Percentiles rank a stretch among this genome's conserved stretches.
phyloP scores from a whole-genome alignment of 2,113 vertebrate species.

The Gila orcuttii region DNA sequence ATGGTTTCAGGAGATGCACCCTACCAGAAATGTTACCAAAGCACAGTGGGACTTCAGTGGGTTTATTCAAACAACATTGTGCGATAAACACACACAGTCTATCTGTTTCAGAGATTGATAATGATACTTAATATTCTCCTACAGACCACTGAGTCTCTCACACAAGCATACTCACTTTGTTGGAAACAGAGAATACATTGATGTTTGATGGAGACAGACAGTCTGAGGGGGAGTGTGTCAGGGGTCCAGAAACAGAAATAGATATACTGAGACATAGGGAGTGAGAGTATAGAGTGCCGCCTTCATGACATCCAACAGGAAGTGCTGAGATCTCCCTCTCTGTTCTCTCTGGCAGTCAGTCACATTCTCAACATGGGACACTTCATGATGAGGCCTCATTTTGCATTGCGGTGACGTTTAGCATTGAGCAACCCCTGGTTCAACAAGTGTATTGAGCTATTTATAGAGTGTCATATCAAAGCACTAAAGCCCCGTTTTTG shows the following conservation, averaged over 20 bases:
- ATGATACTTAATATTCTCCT: constrained; percentile 8
- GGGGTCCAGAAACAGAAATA: constrained; percentile 41
- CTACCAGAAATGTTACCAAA: neutral
- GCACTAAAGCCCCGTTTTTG: constrained; percentile 38
- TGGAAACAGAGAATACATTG: constrained; percentile 48
- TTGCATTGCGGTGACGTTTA: constrained; percentile 65
- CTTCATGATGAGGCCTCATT: constrained; percentile 71
- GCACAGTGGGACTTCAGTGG: neutral
- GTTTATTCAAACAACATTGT: neutral
- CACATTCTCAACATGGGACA: constrained; percentile 63
- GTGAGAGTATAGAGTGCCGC: constrained; percentile 13
- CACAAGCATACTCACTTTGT: constrained; percentile 24
- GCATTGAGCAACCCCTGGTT: constrained; percentile 61
- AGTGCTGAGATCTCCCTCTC: constrained; percentile 20
- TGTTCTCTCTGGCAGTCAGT: constrained; percentile 34
- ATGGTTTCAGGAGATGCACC: no score
- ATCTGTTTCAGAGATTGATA: neutral
- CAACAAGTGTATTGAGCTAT: constrained; percentile 74
- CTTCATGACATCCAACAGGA: constrained; percentile 28
- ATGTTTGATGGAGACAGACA: constrained; percentile 43
- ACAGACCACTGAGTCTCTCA: constrained; percentile 10
- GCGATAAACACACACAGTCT: constrained; percentile 12
- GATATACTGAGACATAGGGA: constrained; percentile 37
- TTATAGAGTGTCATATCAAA: constrained; percentile 70
- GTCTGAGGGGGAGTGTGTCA: constrained; percentile 38